Conservation (phyloP, 2,888 invertebrate species). For the Heterodera filipjevi region DNA sequence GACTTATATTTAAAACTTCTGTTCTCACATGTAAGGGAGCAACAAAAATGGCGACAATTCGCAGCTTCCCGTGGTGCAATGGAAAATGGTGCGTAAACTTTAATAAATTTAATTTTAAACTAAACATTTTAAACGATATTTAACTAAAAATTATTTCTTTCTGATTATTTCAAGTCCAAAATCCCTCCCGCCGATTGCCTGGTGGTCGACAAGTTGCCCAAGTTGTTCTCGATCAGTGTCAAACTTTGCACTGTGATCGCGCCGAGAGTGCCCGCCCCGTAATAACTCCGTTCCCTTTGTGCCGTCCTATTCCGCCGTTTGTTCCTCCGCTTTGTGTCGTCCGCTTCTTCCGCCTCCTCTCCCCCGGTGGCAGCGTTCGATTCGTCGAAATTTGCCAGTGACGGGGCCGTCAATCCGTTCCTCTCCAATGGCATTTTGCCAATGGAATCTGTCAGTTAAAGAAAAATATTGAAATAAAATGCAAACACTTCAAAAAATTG, state of each 20-base stretch:
- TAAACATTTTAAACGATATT: no score
- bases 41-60: slow-evolving; percentile 58
- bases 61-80: slow-evolving; percentile 53
- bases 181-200: slow-evolving; percentile 47
- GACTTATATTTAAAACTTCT: no score
- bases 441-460: background rate
- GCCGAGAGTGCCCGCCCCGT: background rate
- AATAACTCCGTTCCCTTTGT: background rate
- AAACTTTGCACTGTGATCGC: slow-evolving; percentile 76
- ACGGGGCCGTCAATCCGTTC: background rate
- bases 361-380: slow-evolving; percentile 11
- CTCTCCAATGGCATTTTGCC: background rate
- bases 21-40: slow-evolving; percentile 54
- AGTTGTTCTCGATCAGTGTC: slow-evolving; percentile 92
- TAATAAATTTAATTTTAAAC: no score
- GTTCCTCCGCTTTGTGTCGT: background rate
- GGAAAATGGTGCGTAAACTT: slow-evolving; percentile 59
- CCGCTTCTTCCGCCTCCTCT: slow-evolving; percentile 11
- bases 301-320: background rate
- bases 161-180: no score
- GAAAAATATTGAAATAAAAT: no score
- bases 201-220: slow-evolving; percentile 78
- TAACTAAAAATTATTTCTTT: no score
- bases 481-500: no score
- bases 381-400: background rate